Evolutionary conservation across 2,888 invertebrate species (phyloP), one percentile per base, ranked within the genome.

Genomic region (Lasioglossum oenotherae): DNA sequence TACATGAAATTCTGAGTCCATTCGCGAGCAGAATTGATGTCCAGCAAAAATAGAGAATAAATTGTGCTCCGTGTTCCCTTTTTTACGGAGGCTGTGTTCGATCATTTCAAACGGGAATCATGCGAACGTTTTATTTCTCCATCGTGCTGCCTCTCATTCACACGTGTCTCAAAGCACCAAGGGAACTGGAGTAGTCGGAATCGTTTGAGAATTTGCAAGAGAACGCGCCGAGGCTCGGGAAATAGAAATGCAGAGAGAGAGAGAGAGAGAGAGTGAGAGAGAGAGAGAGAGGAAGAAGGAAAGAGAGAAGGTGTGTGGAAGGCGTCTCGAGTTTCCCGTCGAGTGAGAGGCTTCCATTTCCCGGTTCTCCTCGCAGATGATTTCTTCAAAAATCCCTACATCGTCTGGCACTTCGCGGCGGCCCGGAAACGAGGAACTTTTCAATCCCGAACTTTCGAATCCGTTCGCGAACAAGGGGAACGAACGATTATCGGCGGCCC

Each of bases 311-410:
- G 3, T 1, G 6, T 3, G 1, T 31, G 23, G 35, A 12, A 19
- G 35, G 31, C 23, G 41, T n/a, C 23, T 38, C 38, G 69, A 69
- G 41, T 23, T 69, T 69, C n/a, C n/a, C 41, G n/a, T 69, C 12
- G 38, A 38, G 35, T 38, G 23, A 19, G 69, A 69, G 69, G 69
- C 69, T 38, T 69, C 69, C 53, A 38, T 35, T 57, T 31, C 53
- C 38, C 35, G 16, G 38, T 44, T 74, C 38, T 35, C 53, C 23
- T 69, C 69, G 69, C 23, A 41, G 49, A 69, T 35, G 77, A 67
- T 77, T 67, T 77, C 77, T 69, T 41, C 19, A 46, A 35, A 77
- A 67, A 46, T 77, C 67, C 77, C 44, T 46, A 67, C 77, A 49
- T n/a, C 38, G 67, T n/a, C 31, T 27, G 57, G 75, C 75, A 75